These are phyloP conservation scores for Argya squamiceps DNA, from an alignment of 2,797 vertebrate genomes.

Conservation along the genomic window DNA sequence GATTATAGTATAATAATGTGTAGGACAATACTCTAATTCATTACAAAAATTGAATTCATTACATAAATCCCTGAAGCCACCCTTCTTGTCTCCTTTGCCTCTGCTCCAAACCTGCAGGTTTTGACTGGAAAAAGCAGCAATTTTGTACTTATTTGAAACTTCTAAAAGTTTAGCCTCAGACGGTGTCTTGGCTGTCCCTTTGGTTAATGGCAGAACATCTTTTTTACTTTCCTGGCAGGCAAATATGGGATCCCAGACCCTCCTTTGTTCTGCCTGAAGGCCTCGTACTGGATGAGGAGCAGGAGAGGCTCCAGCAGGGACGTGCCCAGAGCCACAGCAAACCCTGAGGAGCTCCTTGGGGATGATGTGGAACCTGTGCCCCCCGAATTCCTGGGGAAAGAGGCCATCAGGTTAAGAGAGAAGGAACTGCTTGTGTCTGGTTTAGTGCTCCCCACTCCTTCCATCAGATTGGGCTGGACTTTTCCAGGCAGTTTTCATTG, in stretches of 20 bases:
- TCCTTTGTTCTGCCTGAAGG: constrained; percentile 86
- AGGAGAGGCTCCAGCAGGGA: constrained; percentile 68
- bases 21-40: background rate
- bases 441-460: background rate
- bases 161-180: background rate
- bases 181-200: background rate
- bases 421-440: background rate
- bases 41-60: background rate
- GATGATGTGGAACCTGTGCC: constrained; percentile 82
- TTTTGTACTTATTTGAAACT: background rate
- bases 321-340: constrained; percentile 66
- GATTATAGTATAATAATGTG: background rate
- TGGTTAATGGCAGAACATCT: background rate
- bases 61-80: background rate
- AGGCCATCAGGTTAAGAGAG: constrained; percentile 87
- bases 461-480: background rate
- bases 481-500: background rate
- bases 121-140: background rate
- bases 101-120: background rate
- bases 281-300: constrained; percentile 83
- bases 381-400: constrained; percentile 87
- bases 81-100: background rate
- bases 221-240: constrained; percentile 68
- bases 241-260: constrained; percentile 83
- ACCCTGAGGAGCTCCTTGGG: constrained; percentile 33